A percentile compares a stretch with the other conserved stretches of the same genome.
These are phyloP conservation scores for Cirrhinus molitorella DNA, from an alignment of 2,797 vertebrate genomes.

Conservation along the genomic window DNA sequence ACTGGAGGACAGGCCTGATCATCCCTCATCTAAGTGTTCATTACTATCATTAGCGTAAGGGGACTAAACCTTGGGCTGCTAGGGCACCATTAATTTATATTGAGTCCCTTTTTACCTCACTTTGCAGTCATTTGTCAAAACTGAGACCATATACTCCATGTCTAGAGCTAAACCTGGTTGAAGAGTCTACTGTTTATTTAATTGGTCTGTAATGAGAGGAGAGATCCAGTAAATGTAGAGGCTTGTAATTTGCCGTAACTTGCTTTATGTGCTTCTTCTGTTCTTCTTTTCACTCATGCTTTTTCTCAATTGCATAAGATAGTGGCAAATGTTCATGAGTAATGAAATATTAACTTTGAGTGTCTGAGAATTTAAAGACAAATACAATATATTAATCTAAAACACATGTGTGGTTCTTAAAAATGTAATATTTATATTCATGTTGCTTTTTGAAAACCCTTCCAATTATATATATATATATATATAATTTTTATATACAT, in stretches of 20 bases:
- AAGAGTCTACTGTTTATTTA: slow-evolving; percentile 5
- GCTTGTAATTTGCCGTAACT: neutral
- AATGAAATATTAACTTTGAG: neutral
- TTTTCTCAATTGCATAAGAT: neutral
- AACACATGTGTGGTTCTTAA: neutral
- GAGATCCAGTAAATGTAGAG: neutral
- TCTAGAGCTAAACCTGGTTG: slow-evolving; percentile 27
- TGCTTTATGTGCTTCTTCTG: neutral
- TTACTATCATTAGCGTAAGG: slow-evolving; percentile 84
- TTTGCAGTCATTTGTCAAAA: slow-evolving; percentile 59
- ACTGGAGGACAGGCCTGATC: slow-evolving; percentile 81
- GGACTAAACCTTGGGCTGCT: slow-evolving; percentile 78
- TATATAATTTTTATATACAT: no score
- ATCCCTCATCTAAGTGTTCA: slow-evolving; percentile 83
- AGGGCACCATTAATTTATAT: slow-evolving; percentile 80
- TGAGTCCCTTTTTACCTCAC: slow-evolving; percentile 67
- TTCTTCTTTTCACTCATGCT: neutral
- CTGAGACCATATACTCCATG: slow-evolving; percentile 46
- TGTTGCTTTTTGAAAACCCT: neutral
- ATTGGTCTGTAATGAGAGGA: neutral
- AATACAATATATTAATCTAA: neutral
- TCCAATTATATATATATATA: no score
- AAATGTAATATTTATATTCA: neutral
- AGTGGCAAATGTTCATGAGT: neutral
- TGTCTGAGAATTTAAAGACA: neutral